Conservation (phyloP, 2,113 vertebrate genomes). For the Tursiops truncatus region DNA sequence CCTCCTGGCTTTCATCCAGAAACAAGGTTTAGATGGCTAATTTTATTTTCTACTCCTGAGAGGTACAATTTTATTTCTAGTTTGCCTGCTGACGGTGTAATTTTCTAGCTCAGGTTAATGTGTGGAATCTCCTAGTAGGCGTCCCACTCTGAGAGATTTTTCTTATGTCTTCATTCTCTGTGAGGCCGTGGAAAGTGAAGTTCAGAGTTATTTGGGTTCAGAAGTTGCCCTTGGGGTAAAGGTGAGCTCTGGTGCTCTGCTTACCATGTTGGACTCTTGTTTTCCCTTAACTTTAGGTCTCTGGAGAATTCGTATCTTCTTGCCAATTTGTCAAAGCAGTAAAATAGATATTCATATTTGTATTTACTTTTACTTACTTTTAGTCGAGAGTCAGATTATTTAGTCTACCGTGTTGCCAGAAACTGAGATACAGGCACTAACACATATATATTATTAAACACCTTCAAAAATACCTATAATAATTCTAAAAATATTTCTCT, state of each 20-base stretch:
- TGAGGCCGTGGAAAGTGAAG: neutral
- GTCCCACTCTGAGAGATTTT: neutral
- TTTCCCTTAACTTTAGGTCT: neutral
- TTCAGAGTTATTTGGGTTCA: neutral
- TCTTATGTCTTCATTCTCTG: neutral
- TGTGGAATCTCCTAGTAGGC: neutral
- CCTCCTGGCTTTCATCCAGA: neutral
- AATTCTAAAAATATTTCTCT: neutral
- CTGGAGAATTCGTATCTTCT: neutral
- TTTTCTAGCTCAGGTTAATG: neutral
- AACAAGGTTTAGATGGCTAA: neutral
- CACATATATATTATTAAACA: neutral
- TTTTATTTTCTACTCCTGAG: neutral
- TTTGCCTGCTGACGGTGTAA: neutral
- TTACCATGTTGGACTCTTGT: neutral
- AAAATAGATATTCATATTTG: neutral
- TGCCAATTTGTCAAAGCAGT: neutral
- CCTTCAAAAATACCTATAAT: neutral
- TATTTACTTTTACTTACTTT: neutral
- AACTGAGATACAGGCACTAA: neutral
- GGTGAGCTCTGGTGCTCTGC: neutral
- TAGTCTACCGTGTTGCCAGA: neutral
- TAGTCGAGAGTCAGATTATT: neutral
- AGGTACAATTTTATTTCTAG: slow-evolving; percentile 6
- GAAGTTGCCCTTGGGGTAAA: neutral